Conservation (phyloP, 1,140 invertebrate genomes). For the Neodiprion pinetum region DNA sequence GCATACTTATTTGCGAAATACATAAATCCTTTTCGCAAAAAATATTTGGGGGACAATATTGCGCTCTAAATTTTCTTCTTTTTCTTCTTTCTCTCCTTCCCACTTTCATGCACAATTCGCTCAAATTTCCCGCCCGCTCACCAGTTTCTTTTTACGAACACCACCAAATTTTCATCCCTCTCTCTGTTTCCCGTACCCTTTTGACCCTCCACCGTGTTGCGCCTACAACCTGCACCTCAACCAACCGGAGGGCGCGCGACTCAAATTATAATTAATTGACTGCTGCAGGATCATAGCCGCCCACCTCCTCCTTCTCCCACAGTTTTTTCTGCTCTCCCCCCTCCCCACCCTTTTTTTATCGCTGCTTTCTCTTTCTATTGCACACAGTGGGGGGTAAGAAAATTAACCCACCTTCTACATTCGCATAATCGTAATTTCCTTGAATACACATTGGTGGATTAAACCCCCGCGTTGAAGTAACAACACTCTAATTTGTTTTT, state of each 20-base stretch:
- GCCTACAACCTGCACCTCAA: too few relatives aligned
- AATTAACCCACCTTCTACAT: not conserved
- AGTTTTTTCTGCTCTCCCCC: not conserved
- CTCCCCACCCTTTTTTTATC: not conserved
- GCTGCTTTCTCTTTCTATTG: not conserved
- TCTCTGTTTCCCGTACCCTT: not conserved
- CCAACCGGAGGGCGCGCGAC: constrained; percentile 15
- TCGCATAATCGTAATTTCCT: not conserved
- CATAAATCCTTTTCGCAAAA: not conserved
- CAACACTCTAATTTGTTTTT: not conserved
- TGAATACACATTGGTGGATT: not conserved
- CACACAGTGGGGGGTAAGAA: not conserved
- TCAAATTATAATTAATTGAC: constrained; percentile 50
- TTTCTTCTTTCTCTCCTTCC: not conserved
- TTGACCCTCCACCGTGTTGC: too few relatives aligned
- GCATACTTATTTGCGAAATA: not conserved
- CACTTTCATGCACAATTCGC: not conserved
- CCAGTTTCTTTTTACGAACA: too few relatives aligned
- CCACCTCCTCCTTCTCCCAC: too few relatives aligned
- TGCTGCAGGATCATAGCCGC: constrained; percentile 19
- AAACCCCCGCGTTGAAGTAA: not conserved
- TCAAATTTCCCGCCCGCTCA: not conserved
- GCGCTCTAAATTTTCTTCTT: not conserved
- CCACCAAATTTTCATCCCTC: not conserved
- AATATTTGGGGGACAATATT: not conserved